A percentile compares a stretch with the other conserved stretches of the same genome.
Conservation (phyloP, 2,888 invertebrate genomes). For the Agonopterix heracliana region DNA sequence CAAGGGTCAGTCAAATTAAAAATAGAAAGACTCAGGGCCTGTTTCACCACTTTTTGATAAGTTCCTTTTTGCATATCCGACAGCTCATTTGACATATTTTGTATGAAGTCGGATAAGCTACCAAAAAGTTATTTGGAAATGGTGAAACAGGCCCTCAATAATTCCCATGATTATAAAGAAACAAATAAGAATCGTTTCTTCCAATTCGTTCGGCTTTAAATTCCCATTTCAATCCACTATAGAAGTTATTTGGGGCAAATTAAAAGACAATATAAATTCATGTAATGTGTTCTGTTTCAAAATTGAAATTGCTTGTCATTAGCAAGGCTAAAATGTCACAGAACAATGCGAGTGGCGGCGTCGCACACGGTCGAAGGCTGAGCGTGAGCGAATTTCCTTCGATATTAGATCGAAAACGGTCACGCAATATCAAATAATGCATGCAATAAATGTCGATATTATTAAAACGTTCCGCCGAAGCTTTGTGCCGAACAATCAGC, state of each 20-base stretch:
- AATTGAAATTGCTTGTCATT: constrained; percentile 73
- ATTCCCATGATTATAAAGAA: not conserved
- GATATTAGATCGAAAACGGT: constrained; percentile 49
- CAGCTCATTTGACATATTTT: too few species aligned
- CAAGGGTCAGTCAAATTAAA: too few species aligned
- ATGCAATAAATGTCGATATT: constrained; percentile 41
- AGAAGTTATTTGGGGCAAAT: constrained; percentile 44
- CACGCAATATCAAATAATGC: constrained; percentile 54
- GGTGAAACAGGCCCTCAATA: too few species aligned
- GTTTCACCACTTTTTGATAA: too few species aligned
- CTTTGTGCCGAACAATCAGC: constrained; percentile 18
- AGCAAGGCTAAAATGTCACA: constrained; percentile 73
- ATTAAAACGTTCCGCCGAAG: constrained; percentile 43
- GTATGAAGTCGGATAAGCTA: too few species aligned
- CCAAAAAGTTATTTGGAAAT: too few species aligned
- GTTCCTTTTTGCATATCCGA: too few species aligned
- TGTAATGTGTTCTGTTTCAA: constrained; percentile 62
- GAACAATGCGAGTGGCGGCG: constrained; percentile 63
- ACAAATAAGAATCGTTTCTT: not conserved
- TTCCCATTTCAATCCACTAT: constrained; percentile 9
- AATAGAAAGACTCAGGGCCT: too few species aligned
- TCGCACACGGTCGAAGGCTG: constrained; percentile 59
- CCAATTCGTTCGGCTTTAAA: not conserved
- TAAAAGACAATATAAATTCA: constrained; percentile 57
- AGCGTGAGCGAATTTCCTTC: constrained; percentile 68